A percentile compares a stretch with the other conserved stretches of the same genome.
These are phyloP conservation scores for Enteromius viviparus DNA, from an alignment of 2,797 vertebrate species.

Conservation along the genomic window DNA sequence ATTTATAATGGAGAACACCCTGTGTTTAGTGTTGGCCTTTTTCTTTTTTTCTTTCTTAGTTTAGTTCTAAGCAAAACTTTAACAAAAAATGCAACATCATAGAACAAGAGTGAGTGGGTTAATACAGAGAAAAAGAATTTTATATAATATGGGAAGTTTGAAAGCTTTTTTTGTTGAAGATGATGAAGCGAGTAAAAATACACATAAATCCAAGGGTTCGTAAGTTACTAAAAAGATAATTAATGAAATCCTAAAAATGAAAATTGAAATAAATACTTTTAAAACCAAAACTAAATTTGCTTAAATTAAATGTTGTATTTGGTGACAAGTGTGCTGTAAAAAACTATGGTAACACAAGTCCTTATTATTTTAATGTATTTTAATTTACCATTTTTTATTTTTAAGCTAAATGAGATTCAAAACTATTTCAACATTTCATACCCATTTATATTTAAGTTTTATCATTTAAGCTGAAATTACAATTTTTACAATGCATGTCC, in stretches of 20 bases:
- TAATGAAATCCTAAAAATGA: no score
- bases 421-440: background rate
- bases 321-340: background rate
- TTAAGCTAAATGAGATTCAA: background rate
- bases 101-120: background rate
- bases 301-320: background rate
- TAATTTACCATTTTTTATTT: background rate
- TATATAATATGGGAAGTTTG: background rate
- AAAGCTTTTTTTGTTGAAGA: background rate
- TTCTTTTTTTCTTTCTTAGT: background rate
- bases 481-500: background rate
- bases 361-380: background rate
- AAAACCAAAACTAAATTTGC: background rate
- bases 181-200: background rate
- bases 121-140: background rate
- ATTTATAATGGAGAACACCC: background rate
- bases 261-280: no score
- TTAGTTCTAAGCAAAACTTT: background rate
- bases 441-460: background rate
- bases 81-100: background rate
- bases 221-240: no score
- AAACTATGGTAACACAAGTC: background rate
- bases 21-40: background rate
- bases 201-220: background rate
- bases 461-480: background rate